A percentile compares a stretch with the other conserved stretches of the same genome.
These are phyloP conservation scores for Xyrichtys novacula DNA, from an alignment of 2,797 vertebrate genomes.

Conservation along the genomic window DNA sequence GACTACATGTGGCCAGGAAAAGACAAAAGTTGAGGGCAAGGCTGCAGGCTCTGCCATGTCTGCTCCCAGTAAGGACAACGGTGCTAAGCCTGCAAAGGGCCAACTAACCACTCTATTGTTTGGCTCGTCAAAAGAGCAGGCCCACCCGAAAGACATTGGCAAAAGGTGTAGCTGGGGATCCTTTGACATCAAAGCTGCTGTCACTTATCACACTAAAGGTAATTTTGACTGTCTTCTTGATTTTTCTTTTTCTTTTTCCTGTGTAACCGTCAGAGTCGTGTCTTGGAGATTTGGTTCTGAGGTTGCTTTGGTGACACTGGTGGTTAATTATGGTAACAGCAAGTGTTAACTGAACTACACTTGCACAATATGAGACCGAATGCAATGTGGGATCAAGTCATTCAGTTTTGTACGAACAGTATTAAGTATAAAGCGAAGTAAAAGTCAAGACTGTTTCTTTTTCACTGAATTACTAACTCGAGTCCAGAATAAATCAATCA, in stretches of 20 bases:
- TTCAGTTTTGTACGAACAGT: too few relatives aligned
- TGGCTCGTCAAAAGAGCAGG: conserved; percentile 91
- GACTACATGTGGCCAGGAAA: conserved; percentile 86
- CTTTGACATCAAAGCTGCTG: conserved; percentile 95
- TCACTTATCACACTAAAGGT: conserved; percentile 99
- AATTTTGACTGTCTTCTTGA: conserved; percentile 61
- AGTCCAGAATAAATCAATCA: too few relatives aligned
- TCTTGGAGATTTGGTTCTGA: conserved; percentile 6
- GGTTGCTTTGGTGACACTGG: neutral
- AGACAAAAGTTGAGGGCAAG: conserved; percentile 85
- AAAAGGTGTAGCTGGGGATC: conserved; percentile 92
- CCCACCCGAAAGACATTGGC: conserved; percentile 91
- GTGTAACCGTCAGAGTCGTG: neutral
- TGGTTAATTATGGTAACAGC: neutral
- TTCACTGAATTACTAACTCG: too few relatives aligned
- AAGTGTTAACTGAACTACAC: too few relatives aligned
- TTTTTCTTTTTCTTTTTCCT: conserved; percentile 6
- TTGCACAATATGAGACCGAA: too few relatives aligned
- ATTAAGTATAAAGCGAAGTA: too few relatives aligned
- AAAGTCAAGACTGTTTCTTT: too few relatives aligned
- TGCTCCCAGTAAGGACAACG: conserved; percentile 89
- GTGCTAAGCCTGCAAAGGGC: conserved; percentile 88
- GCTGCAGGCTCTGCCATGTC: conserved; percentile 88
- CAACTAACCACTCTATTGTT: conserved; percentile 91
- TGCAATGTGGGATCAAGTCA: too few relatives aligned